phyloP scores from a whole-genome alignment of 2,888 invertebrate genomes.

The Cataglyphis albicans region DNA sequence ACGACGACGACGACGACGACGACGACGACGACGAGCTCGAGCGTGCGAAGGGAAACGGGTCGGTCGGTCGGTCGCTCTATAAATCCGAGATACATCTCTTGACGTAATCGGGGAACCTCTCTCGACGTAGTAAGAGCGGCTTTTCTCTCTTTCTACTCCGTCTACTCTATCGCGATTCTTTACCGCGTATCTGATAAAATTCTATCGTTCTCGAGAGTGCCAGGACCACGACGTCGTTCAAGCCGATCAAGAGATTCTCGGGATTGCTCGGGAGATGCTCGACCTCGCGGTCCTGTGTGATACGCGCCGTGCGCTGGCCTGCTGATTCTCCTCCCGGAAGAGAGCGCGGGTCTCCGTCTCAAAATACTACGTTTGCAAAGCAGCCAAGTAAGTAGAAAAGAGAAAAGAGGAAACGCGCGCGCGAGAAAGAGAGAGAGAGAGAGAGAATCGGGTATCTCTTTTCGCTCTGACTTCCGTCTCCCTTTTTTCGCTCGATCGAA shows the following conservation, averaged over 20 bases:
- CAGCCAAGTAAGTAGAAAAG: conserved; percentile 82
- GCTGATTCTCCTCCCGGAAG: conserved; percentile 79
- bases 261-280: conserved; percentile 74
- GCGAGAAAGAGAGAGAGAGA: conserved; percentile 45
- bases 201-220: neutral
- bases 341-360: conserved; percentile 81
- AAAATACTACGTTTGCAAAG: conserved; percentile 78
- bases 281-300: conserved; percentile 76
- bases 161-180: neutral
- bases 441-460: conserved; percentile 43
- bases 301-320: conserved; percentile 76
- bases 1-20: conserved; percentile 51
- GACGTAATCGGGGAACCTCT: conserved; percentile 18
- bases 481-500: conserved; percentile 28
- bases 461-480: conserved; percentile 45
- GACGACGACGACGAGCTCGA: conserved; percentile 55
- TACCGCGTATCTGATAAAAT: too few relatives aligned
- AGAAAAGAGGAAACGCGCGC: conserved; percentile 38
- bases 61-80: conserved; percentile 37
- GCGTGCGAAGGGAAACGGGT: conserved; percentile 56
- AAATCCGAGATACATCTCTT: conserved; percentile 52
- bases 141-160: neutral
- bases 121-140: conserved; percentile 29
- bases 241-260: conserved; percentile 67
- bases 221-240: conserved; percentile 54